A percentile compares a stretch with the other conserved stretches of the same genome.
phyloP scores from a whole-genome alignment of 2,888 invertebrate species.

The Calameuta pallipes region DNA sequence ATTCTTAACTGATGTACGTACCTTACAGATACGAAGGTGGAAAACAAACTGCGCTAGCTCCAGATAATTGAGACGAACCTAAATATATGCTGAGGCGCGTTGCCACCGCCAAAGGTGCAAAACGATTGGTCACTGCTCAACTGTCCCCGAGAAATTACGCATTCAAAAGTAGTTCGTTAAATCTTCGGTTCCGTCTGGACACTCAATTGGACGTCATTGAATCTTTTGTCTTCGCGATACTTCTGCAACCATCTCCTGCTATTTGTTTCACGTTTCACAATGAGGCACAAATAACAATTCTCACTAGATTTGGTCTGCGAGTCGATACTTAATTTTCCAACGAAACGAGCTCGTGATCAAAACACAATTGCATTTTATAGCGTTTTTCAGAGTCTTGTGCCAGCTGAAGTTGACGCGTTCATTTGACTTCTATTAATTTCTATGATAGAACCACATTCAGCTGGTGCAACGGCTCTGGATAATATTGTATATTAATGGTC shows the following conservation, averaged over 20 bases:
- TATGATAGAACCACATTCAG: too few species aligned
- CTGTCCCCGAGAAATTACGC: background rate
- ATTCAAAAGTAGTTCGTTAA: background rate
- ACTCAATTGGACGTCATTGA: background rate
- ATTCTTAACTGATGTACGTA: background rate
- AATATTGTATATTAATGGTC: background rate
- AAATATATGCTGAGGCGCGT: conserved; percentile 16
- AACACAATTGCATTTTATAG: background rate
- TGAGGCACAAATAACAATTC: background rate
- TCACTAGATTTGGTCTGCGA: background rate
- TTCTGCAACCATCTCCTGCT: background rate
- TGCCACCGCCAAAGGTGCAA: conserved; percentile 10
- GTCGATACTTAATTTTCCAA: background rate
- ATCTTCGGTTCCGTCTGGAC: background rate
- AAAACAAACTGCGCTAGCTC: conserved; percentile 16
- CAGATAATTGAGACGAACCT: conserved; percentile 18
- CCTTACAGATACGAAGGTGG: conserved; percentile 20
- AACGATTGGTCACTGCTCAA: conserved; percentile 16
- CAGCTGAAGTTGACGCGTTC: too few species aligned
- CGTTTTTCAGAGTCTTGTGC: too few species aligned
- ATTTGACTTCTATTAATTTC: too few species aligned
- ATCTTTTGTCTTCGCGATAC: background rate
- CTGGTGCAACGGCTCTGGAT: too few species aligned
- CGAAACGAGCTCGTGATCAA: background rate
- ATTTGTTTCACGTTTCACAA: background rate